Evolutionary conservation across 1,140 invertebrate species (phyloP).

Genomic region (Lucilia cuprina): DNA sequence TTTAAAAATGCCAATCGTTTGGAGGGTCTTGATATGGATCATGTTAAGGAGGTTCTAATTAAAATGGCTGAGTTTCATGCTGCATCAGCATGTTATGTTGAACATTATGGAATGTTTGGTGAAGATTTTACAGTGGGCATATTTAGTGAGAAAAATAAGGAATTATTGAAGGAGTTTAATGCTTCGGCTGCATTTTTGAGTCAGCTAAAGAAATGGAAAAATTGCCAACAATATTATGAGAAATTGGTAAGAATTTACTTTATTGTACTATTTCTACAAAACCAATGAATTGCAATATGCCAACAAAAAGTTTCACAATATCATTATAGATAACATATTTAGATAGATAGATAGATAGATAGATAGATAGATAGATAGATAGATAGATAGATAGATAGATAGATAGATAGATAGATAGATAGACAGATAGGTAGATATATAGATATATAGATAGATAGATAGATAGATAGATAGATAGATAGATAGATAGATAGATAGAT

Average conservation of each 20-base stretch:
- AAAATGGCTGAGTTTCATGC: conserved; percentile 69
- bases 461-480: no score
- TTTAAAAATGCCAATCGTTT: conserved; percentile 67
- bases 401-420: no score
- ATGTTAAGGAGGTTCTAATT: conserved; percentile 64
- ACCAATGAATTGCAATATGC: no score
- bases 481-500: no score
- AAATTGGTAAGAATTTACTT: conserved; percentile 46
- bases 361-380: no score
- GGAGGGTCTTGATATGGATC: conserved; percentile 64
- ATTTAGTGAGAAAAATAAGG: conserved; percentile 49
- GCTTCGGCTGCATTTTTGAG: conserved; percentile 49
- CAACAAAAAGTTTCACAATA: no score
- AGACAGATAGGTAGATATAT: no score
- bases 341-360: neutral
- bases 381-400: no score
- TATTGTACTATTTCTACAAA: no score
- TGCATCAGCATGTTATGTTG: conserved; percentile 58
- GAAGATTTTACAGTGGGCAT: conserved; percentile 54
- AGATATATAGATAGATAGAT: no score
- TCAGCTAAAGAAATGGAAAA: conserved; percentile 58
- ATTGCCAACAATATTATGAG: conserved; percentile 51
- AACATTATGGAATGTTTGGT: conserved; percentile 51
- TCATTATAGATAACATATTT: no score
- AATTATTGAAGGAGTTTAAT: conserved; percentile 54